Base-by-base conservation (phyloP, 92 coral and sea anemone genomes). In the Paragorgia papillata region DNA sequence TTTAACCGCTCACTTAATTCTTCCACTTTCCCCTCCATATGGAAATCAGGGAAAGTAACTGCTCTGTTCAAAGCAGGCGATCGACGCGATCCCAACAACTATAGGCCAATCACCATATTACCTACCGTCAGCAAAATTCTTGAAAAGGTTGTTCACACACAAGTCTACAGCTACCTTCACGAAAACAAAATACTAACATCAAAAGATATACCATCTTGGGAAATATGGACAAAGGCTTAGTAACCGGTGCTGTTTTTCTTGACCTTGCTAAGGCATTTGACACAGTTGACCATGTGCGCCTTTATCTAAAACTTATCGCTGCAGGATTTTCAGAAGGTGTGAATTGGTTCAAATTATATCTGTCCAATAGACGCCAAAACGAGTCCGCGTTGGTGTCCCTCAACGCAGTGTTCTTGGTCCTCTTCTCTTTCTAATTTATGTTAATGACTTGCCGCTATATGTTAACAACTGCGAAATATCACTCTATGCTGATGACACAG, bases 401-500 rank as follows among this genome's bases (percentile, higher is more conserved):
- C 44, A 27, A 62, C 48, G 41, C 10, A 62, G 46, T 31, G 39
- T 62, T 20, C 41, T 29, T 21, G 69, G 41, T 14, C 41, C 75
- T 21, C 57, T 50, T 18, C 60, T 68, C 5, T 46, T 28, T n/a
- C 17, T 44, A n/a, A 68, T 61, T 41, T 62, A 59, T 59, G 57
- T 61, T 22, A 75, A 29, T n/a, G 79, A 54, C 39, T 32, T 73
- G 24, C 79, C 64, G 2, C 14, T 17, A 27, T 28, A 24, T 53
- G 46, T 53, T 26, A 73, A 10, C 3, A 48, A 50, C 27, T 53
- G 64, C 31, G 15, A 53, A 53, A 55, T 61, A 30, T 76, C 73
- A 48, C 18, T 18, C 27, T 24, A 29, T 33, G 65, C 51, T 44
- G 82, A 62, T 24, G 63, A 48, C 44, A 76, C 73, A n/a, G n/a